phyloP scores from a whole-genome alignment of 2,113 vertebrate species.

The Accipiter virgatus region DNA sequence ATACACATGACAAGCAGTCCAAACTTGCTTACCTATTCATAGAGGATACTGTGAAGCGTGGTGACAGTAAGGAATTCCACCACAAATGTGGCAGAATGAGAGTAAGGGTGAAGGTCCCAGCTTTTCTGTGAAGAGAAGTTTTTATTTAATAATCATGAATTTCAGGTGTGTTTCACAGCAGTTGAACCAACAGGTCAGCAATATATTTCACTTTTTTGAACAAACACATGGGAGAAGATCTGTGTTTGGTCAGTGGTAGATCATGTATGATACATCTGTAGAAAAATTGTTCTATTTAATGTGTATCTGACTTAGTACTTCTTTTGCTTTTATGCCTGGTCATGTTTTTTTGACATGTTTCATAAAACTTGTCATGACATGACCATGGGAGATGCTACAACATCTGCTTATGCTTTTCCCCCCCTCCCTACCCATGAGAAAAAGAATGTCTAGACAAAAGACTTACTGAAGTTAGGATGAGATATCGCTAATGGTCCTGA shows the following conservation, averaged over 20 bases:
- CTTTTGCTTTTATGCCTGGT: conserved; percentile 1
- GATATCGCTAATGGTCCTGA: not conserved
- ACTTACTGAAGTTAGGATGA: not conserved
- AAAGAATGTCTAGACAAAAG: not conserved
- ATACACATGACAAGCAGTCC: not conserved
- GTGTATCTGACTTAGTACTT: not conserved
- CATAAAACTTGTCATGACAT: conserved; percentile 40
- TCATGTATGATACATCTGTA: not conserved
- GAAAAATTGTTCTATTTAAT: not conserved
- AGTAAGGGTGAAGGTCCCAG: not conserved
- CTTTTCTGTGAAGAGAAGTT: too few species aligned
- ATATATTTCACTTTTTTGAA: not conserved
- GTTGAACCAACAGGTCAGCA: not conserved
- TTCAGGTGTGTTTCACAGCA: not conserved
- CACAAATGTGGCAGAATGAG: too few species aligned
- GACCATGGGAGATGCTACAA: conserved; percentile 1
- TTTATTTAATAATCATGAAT: not conserved
- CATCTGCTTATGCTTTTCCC: not conserved
- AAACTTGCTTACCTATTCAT: not conserved
- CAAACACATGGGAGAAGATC: not conserved
- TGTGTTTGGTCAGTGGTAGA: not conserved
- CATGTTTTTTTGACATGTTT: not conserved
- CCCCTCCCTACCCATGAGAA: not conserved
- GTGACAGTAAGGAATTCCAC: not conserved
- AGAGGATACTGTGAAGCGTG: not conserved